Base-by-base conservation (phyloP, 2,888 invertebrate species). In the Labia minor region DNA sequence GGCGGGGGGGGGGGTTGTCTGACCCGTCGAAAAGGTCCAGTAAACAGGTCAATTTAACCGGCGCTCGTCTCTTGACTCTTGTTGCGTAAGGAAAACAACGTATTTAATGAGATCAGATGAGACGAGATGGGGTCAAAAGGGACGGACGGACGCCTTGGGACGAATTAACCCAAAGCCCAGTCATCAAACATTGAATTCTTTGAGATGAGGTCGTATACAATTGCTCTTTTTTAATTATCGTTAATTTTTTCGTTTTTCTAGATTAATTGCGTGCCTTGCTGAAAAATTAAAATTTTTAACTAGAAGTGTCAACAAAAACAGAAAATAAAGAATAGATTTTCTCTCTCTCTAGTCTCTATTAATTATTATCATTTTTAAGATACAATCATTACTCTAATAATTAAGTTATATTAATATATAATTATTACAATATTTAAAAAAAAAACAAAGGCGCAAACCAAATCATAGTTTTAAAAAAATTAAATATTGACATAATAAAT, bases 21-120 rank as follows among this genome's bases (percentile, higher is more conserved):
- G 49, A 49, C 49, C 49, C 49, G 26, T 14, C 49, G 49, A 49
- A 49, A n/a, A 49, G 49, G 49, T 49, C 49, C 49, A 49, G 49
- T 49, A 49, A 49, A 49, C 49, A 49, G 49, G 49, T 49, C 49
- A 49, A 49, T 49, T 49, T 49, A 14, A 49, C 49, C 49, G 49
- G n/a, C 49, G 49, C 49, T 49, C 49, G 49, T 49, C 49, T 49
- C 49, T 49, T 49, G 49, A 49, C 49, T 49, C 49, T 49, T 49
- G 49, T 49, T 49, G 49, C 49, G 49, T 49, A 49, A 49, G 49
- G 49, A 49, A 49, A 49, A 49, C 49, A 49, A 49, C 49, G 49
- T 49, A 49, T 49, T 49, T 49, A 16, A 49, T 49, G 49, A 49
- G 49, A 49, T 49, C 49, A 49, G 49, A 49, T 49, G 49, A 49